A percentile compares a stretch with the other conserved stretches of the same genome.
These are phyloP conservation scores for Elgaria multicarinata DNA, from an alignment of 2,113 vertebrate species.

Conservation along the genomic window DNA sequence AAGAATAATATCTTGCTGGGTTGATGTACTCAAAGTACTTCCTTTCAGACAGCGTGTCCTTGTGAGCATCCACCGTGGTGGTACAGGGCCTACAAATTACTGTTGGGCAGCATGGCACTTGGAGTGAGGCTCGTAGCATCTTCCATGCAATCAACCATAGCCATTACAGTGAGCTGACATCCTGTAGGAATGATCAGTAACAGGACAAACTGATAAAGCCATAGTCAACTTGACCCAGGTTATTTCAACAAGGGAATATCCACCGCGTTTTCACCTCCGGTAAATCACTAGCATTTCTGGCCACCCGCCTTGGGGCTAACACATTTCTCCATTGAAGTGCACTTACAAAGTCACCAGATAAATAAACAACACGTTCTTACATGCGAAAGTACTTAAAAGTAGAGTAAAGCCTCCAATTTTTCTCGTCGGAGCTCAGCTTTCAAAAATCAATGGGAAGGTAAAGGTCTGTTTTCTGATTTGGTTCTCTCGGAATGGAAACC, in stretches of 20 bases:
- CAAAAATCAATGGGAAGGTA: slow-evolving; percentile 64
- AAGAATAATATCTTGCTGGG: background rate
- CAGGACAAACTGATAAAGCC: background rate
- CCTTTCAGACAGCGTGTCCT: background rate
- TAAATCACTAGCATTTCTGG: slow-evolving; percentile 14
- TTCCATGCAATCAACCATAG: background rate
- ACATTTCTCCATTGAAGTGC: slow-evolving; percentile 55
- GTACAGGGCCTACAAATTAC: background rate
- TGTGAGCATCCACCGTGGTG: background rate
- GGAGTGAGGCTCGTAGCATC: background rate
- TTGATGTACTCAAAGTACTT: background rate
- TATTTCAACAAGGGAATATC: background rate
- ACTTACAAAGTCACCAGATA: slow-evolving; percentile 34
- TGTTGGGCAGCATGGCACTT: background rate
- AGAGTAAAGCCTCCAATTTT: slow-evolving; percentile 42
- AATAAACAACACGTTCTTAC: slow-evolving; percentile 51
- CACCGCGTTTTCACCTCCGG: background rate
- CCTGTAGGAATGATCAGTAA: background rate
- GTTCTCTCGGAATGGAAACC: slow-evolving; percentile 54
- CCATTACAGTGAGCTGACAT: too few species aligned
- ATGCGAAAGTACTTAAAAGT: background rate
- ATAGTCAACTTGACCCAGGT: background rate
- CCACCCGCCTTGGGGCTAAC: slow-evolving; percentile 2
- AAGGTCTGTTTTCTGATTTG: slow-evolving; percentile 46
- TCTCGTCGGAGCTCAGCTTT: slow-evolving; percentile 38